Conservation (phyloP, 2,797 vertebrate species). For the Alexandromys oeconomus region DNA sequence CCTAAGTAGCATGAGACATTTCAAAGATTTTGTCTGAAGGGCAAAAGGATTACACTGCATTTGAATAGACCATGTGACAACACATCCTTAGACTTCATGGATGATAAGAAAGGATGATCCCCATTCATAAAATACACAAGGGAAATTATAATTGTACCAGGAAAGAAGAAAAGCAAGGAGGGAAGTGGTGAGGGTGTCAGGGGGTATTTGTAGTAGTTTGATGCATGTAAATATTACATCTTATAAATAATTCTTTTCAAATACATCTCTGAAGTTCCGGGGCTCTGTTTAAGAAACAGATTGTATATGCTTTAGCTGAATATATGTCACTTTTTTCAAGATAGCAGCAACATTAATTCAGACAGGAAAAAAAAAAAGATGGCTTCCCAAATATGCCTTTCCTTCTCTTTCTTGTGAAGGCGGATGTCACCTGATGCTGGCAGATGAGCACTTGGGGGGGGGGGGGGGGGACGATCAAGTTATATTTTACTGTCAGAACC, state of each 20-base stretch:
- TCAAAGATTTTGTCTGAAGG: constrained; percentile 77
- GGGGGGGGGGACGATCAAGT: constrained; percentile 69
- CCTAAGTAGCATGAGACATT: constrained; percentile 64
- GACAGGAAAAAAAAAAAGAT: constrained; percentile 57
- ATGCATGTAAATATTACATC: constrained; percentile 81
- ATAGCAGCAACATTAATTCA: constrained; percentile 40
- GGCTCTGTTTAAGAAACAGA: constrained; percentile 78
- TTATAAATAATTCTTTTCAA: constrained; percentile 79
- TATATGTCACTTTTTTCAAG: constrained; percentile 69
- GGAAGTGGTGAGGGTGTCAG: constrained; percentile 71
- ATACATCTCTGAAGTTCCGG: constrained; percentile 61
- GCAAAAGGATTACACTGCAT: constrained; percentile 68
- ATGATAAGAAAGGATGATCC: constrained; percentile 77
- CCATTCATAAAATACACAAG: constrained; percentile 71
- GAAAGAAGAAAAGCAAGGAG: constrained; percentile 73
- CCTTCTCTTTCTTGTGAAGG: constrained; percentile 62
- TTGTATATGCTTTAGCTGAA: constrained; percentile 63
- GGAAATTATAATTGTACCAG: constrained; percentile 77
- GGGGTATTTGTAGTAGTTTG: constrained; percentile 74
- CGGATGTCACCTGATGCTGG: constrained; percentile 70
- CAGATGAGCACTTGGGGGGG: constrained; percentile 72
- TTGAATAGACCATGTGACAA: constrained; percentile 68
- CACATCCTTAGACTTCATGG: constrained; percentile 57
- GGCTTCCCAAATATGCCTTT: constrained; percentile 61
- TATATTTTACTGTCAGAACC: constrained; percentile 83